These are phyloP conservation scores for Drosophila diplacantha DNA, from an alignment of 2,888 invertebrate genomes.

Conservation along the genomic window DNA sequence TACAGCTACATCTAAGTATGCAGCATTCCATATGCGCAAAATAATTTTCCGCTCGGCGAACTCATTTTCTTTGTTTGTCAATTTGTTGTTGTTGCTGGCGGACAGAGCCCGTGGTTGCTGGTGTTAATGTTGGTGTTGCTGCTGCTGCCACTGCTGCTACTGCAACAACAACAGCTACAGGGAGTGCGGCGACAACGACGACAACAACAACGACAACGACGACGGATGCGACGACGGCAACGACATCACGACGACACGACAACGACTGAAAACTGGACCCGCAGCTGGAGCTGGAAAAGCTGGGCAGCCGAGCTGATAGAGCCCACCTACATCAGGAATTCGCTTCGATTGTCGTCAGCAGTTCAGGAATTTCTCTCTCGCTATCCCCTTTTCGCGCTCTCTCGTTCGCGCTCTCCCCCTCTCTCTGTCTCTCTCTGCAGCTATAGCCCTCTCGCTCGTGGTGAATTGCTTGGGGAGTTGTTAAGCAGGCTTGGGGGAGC, in stretches of 20 bases:
- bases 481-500: slow-evolving; percentile 48
- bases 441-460: slow-evolving; percentile 37
- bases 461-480: slow-evolving; percentile 62
- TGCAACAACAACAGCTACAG: slow-evolving; percentile 63
- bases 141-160: slow-evolving; percentile 48
- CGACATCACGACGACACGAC: slow-evolving; percentile 75
- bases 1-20: slow-evolving; percentile 34
- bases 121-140: slow-evolving; percentile 77
- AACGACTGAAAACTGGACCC: slow-evolving; percentile 65
- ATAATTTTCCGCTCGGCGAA: slow-evolving; percentile 27
- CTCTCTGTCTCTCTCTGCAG: slow-evolving; percentile 1
- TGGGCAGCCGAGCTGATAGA: slow-evolving; percentile 17
- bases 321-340: slow-evolving; percentile 42
- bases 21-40: slow-evolving; percentile 66
- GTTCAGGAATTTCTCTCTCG: slow-evolving; percentile 31
- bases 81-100: slow-evolving; percentile 46
- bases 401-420: slow-evolving; percentile 2
- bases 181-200: slow-evolving; percentile 51
- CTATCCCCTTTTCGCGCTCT: slow-evolving; percentile 3
- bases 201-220: slow-evolving; percentile 61
- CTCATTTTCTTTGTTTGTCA: slow-evolving; percentile 23
- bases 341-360: slow-evolving; percentile 50
- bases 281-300: slow-evolving; percentile 31
- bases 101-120: slow-evolving; percentile 60
- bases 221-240: slow-evolving; percentile 47